These are phyloP conservation scores for Ptilorrhoa leucosticta DNA, from an alignment of 2,113 vertebrate genomes.

Conservation along the genomic window DNA sequence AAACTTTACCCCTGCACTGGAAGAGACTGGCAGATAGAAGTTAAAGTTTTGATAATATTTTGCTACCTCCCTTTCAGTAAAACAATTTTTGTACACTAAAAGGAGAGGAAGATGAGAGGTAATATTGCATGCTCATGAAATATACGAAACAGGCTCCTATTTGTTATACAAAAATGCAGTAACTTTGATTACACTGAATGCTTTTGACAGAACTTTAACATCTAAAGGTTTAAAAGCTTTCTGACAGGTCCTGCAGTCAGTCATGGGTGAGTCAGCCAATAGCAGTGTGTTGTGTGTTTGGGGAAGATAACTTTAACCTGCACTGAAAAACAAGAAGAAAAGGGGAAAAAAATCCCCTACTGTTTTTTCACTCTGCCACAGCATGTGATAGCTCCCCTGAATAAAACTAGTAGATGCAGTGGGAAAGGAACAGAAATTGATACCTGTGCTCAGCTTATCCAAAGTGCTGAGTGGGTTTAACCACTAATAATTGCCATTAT, in stretches of 20 bases:
- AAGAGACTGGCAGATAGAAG: neutral
- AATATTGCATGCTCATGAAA: neutral
- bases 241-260: neutral
- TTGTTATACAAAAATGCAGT: neutral
- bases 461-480: neutral
- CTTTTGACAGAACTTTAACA: neutral
- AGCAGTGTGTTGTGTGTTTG: neutral
- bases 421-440: neutral
- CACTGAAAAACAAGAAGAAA: neutral
- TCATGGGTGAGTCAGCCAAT: neutral
- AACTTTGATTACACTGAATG: neutral
- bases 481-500: neutral
- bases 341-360: fast-evolving
- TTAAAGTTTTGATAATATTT: neutral
- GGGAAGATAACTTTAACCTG: neutral
- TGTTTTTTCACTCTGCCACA: neutral
- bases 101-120: neutral
- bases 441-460: neutral
- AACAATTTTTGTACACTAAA: neutral
- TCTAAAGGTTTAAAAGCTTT: neutral
- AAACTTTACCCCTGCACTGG: neutral
- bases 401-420: neutral
- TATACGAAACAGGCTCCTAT: neutral
- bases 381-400: neutral
- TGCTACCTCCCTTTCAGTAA: neutral